Evolutionary conservation across 1,140 invertebrate species (phyloP), one percentile per base, ranked within the genome.

Genomic region (Nebria ingens): DNA sequence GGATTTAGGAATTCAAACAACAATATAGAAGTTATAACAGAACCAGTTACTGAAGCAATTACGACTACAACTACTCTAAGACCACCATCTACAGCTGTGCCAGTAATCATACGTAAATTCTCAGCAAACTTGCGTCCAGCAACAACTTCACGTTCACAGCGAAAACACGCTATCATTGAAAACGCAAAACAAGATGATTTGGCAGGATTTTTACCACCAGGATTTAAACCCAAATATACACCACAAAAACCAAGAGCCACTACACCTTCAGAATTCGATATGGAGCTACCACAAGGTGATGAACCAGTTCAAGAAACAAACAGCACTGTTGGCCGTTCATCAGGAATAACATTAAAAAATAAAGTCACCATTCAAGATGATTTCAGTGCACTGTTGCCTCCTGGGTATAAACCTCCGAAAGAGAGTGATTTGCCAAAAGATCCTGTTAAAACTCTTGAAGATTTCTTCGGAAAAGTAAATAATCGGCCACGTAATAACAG

Each of bases 21-120:
- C 69, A 77, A 78, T 60, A 78, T 79, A 58, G 74, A 75, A 45
- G 64, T 79, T 19, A 75, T 80, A 52, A 77, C 75, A 17, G 79
- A 81, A 65, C 76, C 78, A 57, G 77, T 76, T 42, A 73, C 76
- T 23, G 80, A 81, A 55, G 74, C 72, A 62, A 45, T 17, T 11
- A 45, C 40, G 17, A 67, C 61, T 0, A 70, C 76, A 3, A 75
- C 71, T 0, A 65, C 68, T 0, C 65, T 50, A 15, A 69, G 65
- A 62, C 71, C 73, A 50, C 65, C 73, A 13, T 70, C 73, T 22
- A 73, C 74, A 54, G 71, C 75, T 12, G 63, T 72, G 54, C 72
- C 74, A 25, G 75, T 76, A 1, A 70, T 80, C 2, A 83, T 85
- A 1, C 79, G 80, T 55, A 88, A 86, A 65, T 85, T 87, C 56